These are phyloP conservation scores for Schizaphis graminum DNA, from an alignment of 2,888 invertebrate genomes.

Conservation along the genomic window DNA sequence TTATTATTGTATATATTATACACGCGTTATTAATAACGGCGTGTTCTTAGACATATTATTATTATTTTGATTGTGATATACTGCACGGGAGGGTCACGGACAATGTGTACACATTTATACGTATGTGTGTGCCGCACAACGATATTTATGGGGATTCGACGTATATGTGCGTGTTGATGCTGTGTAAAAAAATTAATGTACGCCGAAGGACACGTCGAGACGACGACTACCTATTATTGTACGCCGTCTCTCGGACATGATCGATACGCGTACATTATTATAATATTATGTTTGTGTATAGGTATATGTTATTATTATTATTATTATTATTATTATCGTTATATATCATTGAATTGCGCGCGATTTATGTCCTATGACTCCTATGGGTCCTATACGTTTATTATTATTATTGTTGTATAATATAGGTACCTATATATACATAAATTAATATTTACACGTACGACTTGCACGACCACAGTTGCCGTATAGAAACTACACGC, in stretches of 20 bases:
- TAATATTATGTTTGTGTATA: background rate
- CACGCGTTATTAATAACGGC: background rate
- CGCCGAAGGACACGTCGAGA: background rate
- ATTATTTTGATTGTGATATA: slow-evolving; percentile 27
- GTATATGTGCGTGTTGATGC: background rate
- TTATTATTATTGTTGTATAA: background rate
- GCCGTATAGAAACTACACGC: background rate
- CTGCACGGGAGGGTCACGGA: slow-evolving; percentile 49
- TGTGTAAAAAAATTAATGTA: slow-evolving; percentile 50
- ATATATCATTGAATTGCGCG: background rate
- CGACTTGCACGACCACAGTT: background rate
- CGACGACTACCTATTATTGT: background rate
- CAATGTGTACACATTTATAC: background rate
- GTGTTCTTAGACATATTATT: background rate
- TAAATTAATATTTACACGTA: background rate
- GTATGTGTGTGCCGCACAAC: background rate
- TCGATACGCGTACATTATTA: slow-evolving; percentile 46
- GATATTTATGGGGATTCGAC: slow-evolving; percentile 14
- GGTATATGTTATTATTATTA: background rate
- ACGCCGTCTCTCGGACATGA: slow-evolving; percentile 28
- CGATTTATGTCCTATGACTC: background rate
- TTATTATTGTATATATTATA: background rate
- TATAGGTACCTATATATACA: background rate
- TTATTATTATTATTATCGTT: background rate
- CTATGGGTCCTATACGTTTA: background rate